Percentiles rank a stretch among this genome's conserved stretches.
Conservation (phyloP, 2,888 invertebrate species). For the Omphaloscelis lunosa region DNA sequence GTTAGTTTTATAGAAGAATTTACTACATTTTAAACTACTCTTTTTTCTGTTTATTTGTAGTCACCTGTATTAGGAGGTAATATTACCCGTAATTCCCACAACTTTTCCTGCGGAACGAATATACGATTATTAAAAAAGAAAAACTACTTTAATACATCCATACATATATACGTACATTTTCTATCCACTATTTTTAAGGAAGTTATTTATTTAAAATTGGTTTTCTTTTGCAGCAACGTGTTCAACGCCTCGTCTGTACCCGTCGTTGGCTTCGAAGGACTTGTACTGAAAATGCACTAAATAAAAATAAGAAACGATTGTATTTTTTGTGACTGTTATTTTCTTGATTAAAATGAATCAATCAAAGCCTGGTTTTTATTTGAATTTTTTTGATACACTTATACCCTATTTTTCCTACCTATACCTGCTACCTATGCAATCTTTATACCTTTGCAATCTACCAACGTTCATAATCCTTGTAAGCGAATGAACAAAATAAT, state of each 20-base stretch:
- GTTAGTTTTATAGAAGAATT: too few species aligned
- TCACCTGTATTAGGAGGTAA: background rate
- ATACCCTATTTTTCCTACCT: background rate
- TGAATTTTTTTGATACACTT: background rate
- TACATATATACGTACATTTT: background rate
- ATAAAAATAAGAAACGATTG: constrained; percentile 10
- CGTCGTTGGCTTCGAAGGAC: constrained; percentile 82
- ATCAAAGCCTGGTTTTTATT: background rate
- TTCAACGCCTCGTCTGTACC: constrained; percentile 77
- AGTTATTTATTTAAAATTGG: background rate
- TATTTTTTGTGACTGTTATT: background rate
- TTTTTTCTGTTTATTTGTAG: background rate
- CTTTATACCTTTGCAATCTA: too few species aligned
- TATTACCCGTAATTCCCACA: background rate
- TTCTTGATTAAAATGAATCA: constrained; percentile 17
- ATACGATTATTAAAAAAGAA: background rate
- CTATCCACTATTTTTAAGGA: background rate
- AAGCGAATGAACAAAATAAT: constrained; percentile 1
- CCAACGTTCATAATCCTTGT: too few species aligned
- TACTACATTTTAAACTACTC: background rate
- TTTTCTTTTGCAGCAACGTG: constrained; percentile 75
- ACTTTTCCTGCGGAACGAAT: background rate
- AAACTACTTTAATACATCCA: too few species aligned
- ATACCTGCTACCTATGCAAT: background rate
- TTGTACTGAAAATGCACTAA: constrained; percentile 78